Percentiles rank a stretch among this genome's conserved stretches.
phyloP scores from a whole-genome alignment of 2,797 vertebrate species.

The Lagodon rhomboides region DNA sequence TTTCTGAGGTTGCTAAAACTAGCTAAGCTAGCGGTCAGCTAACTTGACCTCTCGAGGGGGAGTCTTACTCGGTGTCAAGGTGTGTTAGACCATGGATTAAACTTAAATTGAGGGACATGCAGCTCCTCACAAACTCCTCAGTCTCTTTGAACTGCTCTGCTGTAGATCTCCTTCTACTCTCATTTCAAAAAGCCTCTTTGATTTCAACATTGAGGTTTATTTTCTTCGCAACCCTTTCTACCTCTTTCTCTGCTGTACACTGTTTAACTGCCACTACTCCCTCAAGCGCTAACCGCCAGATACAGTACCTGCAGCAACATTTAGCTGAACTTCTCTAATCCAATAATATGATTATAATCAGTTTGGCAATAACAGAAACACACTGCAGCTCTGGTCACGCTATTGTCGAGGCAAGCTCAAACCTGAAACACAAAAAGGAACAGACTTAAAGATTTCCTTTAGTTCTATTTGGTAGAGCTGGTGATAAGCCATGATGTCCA shows the following conservation, averaged over 20 bases:
- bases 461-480: too few species aligned
- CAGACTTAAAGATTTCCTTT: too few species aligned
- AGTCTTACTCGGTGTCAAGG: too few species aligned
- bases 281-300: conserved; percentile 10
- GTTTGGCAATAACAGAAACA: conserved; percentile 11
- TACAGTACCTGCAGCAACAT: conserved; percentile 16
- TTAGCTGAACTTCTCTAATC: neutral
- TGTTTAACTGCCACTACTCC: conserved; percentile 11
- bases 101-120: conserved; percentile 18
- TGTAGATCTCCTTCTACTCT: conserved; percentile 35
- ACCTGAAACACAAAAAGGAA: too few species aligned
- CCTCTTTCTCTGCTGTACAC: conserved; percentile 1
- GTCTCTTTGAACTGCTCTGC: conserved; percentile 47
- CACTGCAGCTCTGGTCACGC: neutral
- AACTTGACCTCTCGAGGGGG: too few species aligned
- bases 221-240: conserved; percentile 4
- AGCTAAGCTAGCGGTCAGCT: too few species aligned
- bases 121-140: conserved; percentile 35
- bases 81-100: too few species aligned
- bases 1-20: too few species aligned
- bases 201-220: conserved; percentile 22
- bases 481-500: too few species aligned
- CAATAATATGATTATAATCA: neutral
- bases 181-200: conserved; percentile 41
- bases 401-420: neutral